Conservation (phyloP, 2,888 invertebrate genomes). For the Hemithea aestivaria region DNA sequence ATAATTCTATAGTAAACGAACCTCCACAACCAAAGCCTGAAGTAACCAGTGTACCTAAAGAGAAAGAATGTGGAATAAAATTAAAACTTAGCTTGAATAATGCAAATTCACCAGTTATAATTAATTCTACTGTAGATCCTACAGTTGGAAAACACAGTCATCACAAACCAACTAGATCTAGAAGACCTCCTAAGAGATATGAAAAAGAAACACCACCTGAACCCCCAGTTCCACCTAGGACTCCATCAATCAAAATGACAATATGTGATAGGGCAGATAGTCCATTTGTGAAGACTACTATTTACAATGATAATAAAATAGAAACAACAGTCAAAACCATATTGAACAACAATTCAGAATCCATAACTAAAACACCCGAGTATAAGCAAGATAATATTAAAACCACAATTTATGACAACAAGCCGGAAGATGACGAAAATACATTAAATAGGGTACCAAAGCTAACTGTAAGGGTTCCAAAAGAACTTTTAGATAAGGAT, state of each 20-base stretch:
- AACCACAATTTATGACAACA: slow-evolving; percentile 73
- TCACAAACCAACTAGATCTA: slow-evolving; percentile 56
- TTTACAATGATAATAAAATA: slow-evolving; percentile 58
- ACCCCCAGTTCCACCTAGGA: slow-evolving; percentile 37
- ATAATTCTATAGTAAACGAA: slow-evolving; percentile 34
- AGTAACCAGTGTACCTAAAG: slow-evolving; percentile 42
- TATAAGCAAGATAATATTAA: slow-evolving; percentile 62
- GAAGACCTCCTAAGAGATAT: slow-evolving; percentile 69
- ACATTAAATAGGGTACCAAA: slow-evolving; percentile 82
- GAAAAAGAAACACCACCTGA: slow-evolving; percentile 48
- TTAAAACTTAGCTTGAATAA: slow-evolving; percentile 70
- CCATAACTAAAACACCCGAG: slow-evolving; percentile 42
- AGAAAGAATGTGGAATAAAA: slow-evolving; percentile 69
- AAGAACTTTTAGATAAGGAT: slow-evolving; percentile 76
- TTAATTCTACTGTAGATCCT: slow-evolving; percentile 74
- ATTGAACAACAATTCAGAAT: slow-evolving; percentile 63
- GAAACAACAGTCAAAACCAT: slow-evolving; percentile 59
- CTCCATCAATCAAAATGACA: slow-evolving; percentile 71
- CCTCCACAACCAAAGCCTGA: slow-evolving; percentile 34
- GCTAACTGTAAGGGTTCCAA: slow-evolving; percentile 83
- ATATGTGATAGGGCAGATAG: slow-evolving; percentile 74
- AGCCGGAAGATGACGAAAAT: slow-evolving; percentile 57
- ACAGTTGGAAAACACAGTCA: slow-evolving; percentile 58
- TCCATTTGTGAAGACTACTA: slow-evolving; percentile 70
- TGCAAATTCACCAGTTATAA: slow-evolving; percentile 71